Conservation (phyloP, 2,113 vertebrate species). For the Thomomys bottae region DNA sequence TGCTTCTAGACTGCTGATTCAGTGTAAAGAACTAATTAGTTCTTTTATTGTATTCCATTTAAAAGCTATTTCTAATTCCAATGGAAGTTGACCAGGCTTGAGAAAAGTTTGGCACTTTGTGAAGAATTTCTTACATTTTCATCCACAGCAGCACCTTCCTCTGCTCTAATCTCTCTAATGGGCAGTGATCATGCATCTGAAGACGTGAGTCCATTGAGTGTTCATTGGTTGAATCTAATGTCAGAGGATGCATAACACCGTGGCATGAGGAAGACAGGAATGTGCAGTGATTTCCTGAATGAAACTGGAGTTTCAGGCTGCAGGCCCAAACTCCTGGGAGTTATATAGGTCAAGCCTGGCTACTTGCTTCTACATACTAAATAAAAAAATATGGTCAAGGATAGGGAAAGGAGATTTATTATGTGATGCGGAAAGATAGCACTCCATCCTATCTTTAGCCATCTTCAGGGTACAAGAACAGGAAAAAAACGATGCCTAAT, state of each 20-base stretch:
- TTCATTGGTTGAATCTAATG: neutral
- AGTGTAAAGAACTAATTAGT: neutral
- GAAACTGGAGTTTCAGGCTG: neutral
- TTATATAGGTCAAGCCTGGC: too few relatives aligned
- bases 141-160: neutral
- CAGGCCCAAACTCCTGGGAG: too few relatives aligned
- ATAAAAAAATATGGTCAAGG: too few relatives aligned
- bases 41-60: constrained; percentile 22
- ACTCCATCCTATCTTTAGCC: too few relatives aligned
- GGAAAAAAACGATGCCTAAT: too few relatives aligned
- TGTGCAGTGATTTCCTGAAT: neutral
- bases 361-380: too few relatives aligned
- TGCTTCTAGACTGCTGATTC: neutral
- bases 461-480: too few relatives aligned
- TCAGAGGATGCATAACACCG: neutral
- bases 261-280: neutral
- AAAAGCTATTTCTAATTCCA: constrained; percentile 27
- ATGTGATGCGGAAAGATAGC: too few relatives aligned
- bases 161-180: neutral
- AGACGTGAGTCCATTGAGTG: neutral
- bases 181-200: neutral
- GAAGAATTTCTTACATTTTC: neutral
- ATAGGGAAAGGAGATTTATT: too few relatives aligned
- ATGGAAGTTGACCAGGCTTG: neutral
- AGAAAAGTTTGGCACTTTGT: neutral